phyloP scores from a whole-genome alignment of 2,113 vertebrate species.

The Glaucomys volans region DNA sequence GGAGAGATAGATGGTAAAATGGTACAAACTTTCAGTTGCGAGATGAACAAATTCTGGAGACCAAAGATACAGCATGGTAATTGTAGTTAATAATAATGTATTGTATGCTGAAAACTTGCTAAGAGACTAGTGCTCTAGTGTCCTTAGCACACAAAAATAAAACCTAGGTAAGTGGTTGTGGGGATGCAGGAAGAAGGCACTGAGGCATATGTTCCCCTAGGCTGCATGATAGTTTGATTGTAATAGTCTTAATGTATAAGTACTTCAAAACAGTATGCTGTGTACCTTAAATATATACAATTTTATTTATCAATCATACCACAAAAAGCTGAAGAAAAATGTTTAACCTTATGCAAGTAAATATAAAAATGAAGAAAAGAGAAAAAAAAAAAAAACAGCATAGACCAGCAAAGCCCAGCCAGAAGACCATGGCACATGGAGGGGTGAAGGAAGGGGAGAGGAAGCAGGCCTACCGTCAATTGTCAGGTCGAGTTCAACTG shows the following conservation, averaged over 20 bases:
- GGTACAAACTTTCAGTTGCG: background rate
- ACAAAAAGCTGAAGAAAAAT: background rate
- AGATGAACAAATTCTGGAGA: background rate
- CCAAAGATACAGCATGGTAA: background rate
- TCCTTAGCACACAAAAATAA: background rate
- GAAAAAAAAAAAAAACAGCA: background rate
- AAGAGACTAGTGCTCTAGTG: background rate
- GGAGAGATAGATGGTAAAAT: background rate
- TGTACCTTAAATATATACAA: background rate
- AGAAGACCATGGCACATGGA: background rate
- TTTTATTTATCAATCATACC: background rate
- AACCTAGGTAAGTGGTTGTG: background rate
- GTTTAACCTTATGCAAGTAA: background rate
- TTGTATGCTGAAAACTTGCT: background rate
- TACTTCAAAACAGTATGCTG: too few relatives aligned
- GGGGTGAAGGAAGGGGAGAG: background rate
- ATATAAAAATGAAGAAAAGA: background rate
- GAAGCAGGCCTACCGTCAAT: background rate
- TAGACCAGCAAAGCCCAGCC: background rate
- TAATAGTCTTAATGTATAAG: background rate
- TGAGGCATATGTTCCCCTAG: too few relatives aligned
- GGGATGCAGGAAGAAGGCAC: too few relatives aligned
- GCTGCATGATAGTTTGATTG: background rate
- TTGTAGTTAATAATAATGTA: background rate
- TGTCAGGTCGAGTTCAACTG: background rate